Evolutionary conservation across 2,113 vertebrate genomes (phyloP).

Genomic region (Anhinga rufa): DNA sequence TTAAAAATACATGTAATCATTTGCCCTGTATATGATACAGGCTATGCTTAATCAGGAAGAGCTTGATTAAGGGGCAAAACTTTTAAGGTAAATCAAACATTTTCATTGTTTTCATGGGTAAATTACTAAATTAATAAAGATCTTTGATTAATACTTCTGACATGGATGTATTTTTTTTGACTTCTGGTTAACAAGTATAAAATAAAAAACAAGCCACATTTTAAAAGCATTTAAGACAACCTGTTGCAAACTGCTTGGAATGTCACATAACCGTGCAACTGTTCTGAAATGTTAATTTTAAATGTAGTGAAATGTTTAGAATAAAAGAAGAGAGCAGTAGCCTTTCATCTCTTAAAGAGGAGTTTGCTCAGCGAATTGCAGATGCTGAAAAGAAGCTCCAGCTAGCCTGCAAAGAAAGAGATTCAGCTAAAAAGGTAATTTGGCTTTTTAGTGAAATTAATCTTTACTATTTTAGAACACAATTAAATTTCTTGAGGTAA

Average conservation of each 20-base stretch:
- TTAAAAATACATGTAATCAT: not conserved
- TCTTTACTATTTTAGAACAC: not conserved
- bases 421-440: conserved; percentile 92
- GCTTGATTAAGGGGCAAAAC: not conserved
- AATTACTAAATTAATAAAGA: not conserved
- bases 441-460: not conserved
- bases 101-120: not conserved
- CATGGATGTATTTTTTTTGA: not conserved
- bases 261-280: not conserved
- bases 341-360: conserved; percentile 90
- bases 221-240: not conserved
- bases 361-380: conserved; percentile 96
- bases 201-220: not conserved
- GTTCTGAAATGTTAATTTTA: conserved; percentile 34
- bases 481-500: not conserved
- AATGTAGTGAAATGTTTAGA: conserved; percentile 87
- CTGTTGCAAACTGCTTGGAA: not conserved
- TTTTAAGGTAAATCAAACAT: not conserved
- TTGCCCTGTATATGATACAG: not conserved
- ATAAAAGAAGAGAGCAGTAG: conserved; percentile 91
- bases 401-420: conserved; percentile 94
- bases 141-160: not conserved
- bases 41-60: not conserved
- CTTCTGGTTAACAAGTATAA: not conserved
- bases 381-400: conserved; percentile 95